Percentiles rank a stretch among this genome's conserved stretches.
These are phyloP conservation scores for Lophura swinhoii DNA, from an alignment of 2,797 vertebrate genomes.

Conservation along the genomic window DNA sequence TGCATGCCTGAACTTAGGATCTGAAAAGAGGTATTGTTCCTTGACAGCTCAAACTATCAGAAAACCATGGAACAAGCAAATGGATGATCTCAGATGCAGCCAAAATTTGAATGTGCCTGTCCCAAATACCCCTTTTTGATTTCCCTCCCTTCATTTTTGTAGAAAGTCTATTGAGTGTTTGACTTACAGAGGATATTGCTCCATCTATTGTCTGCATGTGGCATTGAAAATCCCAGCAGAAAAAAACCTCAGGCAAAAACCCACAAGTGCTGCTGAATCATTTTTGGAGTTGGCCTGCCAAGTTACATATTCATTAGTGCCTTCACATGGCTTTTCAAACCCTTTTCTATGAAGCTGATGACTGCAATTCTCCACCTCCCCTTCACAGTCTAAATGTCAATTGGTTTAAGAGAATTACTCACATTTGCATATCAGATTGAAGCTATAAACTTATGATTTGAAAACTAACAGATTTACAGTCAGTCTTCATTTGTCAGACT, in stretches of 20 bases:
- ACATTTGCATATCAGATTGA: constrained; percentile 60
- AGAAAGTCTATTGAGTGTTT: not conserved
- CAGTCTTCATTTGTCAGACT: constrained; percentile 63
- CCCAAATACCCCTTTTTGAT: not conserved
- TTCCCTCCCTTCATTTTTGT: not conserved
- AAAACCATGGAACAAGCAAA: not conserved
- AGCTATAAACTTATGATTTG: constrained; percentile 66
- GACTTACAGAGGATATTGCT: constrained; percentile 17
- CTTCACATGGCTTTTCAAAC: constrained; percentile 48
- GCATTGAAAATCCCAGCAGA: not conserved
- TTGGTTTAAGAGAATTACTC: constrained; percentile 71
- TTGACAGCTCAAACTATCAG: not conserved
- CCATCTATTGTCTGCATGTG: constrained; percentile 36
- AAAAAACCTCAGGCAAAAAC: not conserved
- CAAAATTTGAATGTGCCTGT: not conserved
- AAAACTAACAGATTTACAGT: constrained; percentile 71
- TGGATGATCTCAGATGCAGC: not conserved
- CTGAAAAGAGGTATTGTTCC: not conserved
- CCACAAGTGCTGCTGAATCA: constrained; percentile 34
- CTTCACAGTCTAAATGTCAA: constrained; percentile 63
- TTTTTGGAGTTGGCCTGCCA: constrained; percentile 62
- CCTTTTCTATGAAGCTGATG: constrained; percentile 11
- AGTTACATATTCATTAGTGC: constrained; percentile 51
- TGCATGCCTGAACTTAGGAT: not conserved
- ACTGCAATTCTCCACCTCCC: constrained; percentile 28